Base-by-base conservation (phyloP, 2,888 invertebrate genomes). In the Microplitis deprimator region DNA sequence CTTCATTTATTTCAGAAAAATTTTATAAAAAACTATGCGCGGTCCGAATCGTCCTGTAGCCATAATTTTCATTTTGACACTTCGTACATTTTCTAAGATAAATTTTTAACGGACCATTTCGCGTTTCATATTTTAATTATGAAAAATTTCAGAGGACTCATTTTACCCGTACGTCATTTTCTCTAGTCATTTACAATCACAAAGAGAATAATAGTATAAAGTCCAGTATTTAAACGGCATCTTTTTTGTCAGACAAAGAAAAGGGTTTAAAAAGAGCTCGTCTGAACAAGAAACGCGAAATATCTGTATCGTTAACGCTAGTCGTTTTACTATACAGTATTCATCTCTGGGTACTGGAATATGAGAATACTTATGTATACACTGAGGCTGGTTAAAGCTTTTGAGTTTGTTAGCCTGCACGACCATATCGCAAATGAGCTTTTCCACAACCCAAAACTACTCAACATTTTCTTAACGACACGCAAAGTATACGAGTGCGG, bases 181-280 rank as follows among this genome's bases (percentile, higher is more conserved):
- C 41, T 74, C 61, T 68, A 38, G 73, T 40, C 70, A 72, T 71
- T 73, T 74, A 62, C 62, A 71, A 5, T 76, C 76, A 79, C 68
- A 29, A 68, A 72, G 40, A n/a, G 68, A 60, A 68, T 71, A 71
- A 68, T 64, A 71, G 59, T 75, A 76, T 76, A 50, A 64, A 60
- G 78, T 78, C 78, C 76, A 67, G 74, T 76, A 69, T 79, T 68
- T 77, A 75, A 80, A 80, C 78, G 78, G 77, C 78, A 79, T 78
- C 75, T 78, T 79, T 75, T 16, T 69, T 29, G 29, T 65, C n/a
- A 20, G 10, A 72, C 72, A 72, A 72, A 64, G 72, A 64, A 41
- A 64, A 40, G 7, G 20, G 64, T 64, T 72, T 41, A 29, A 29
- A 29, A 71, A 61, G n/a, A 39, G 38, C 16, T 16, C 65, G 10